A percentile compares a stretch with the other conserved stretches of the same genome.
phyloP scores from a whole-genome alignment of 2,888 invertebrate species.

The Rutpela maculata region DNA sequence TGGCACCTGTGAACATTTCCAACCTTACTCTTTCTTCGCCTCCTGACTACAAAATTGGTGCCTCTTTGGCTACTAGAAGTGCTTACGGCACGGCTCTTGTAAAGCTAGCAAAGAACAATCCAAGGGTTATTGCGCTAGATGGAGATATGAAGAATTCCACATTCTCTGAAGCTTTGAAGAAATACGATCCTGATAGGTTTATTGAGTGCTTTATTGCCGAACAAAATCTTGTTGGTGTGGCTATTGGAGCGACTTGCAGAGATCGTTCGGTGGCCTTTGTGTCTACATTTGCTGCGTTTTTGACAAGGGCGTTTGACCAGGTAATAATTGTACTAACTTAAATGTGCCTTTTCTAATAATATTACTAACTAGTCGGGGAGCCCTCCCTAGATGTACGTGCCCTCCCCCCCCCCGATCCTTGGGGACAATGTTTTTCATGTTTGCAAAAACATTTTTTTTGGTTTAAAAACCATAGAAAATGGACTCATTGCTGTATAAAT shows the following conservation, averaged over 20 bases:
- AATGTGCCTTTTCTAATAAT: no score
- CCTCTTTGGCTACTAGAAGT: slow-evolving; percentile 88
- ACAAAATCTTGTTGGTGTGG: slow-evolving; percentile 97
- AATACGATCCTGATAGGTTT: slow-evolving; percentile 82
- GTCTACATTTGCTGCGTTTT: slow-evolving; percentile 98
- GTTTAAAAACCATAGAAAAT: no score
- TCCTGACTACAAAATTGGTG: slow-evolving; percentile 87
- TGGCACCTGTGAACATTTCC: slow-evolving; percentile 82
- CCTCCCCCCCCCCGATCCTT: no score
- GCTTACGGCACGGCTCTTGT: slow-evolving; percentile 96
- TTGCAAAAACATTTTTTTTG: no score
- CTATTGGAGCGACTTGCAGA: slow-evolving; percentile 95
- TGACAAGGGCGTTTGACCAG: slow-evolving; percentile 97
- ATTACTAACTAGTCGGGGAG: no score
- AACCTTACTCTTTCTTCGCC: slow-evolving; percentile 84
- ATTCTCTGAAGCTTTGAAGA: slow-evolving; percentile 92
- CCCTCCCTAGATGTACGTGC: no score
- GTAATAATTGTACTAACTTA: slow-evolving; percentile 68
- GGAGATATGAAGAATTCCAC: slow-evolving; percentile 99
- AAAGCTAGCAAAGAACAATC: slow-evolving; percentile 85
- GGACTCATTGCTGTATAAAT: no score
- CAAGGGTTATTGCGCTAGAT: slow-evolving; percentile 93
- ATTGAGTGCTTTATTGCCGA: slow-evolving; percentile 99
- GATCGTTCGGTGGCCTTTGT: slow-evolving; percentile 94
- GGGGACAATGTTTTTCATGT: no score